Base-by-base conservation (phyloP, 2,888 invertebrate genomes). In the Caenorhabditis sp. region DNA sequence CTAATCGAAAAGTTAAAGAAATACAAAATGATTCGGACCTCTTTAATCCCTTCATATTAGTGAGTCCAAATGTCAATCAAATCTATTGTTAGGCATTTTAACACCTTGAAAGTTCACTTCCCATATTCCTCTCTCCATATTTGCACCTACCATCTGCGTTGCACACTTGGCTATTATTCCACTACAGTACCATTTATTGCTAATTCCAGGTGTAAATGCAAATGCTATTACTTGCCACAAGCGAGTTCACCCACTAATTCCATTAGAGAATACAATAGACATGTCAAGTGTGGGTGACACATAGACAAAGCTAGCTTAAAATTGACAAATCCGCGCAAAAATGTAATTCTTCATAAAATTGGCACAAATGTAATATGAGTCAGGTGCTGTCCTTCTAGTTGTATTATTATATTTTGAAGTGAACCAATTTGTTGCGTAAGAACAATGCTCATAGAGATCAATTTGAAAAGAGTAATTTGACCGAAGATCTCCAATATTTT, bases 221-320 rank as follows among this genome's bases (percentile, higher is more conserved):
- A 43, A 43, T 43, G 43, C 43, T 3, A 14, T 43, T 10, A 3
- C 3, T 43, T 43, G 43, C 43, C 43, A 43, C 6, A 43, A 43
- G 43, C 43, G 14, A 14, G 43, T 43, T 43, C 6, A 43, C 14
- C 43, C 3, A 43, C 14, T 43, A 43, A 43, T 43, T 43, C 24
- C 21, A 53, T 53, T 26, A 26, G 24, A 55, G 8, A 23, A 24
- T 5, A 55, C 55, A 55, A 55, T 55, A 55, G 55, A 55, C 55
- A 55, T 26, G 55, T 55, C 55, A 55, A 55, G 55, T 55, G 26
- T 55, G 55, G 17, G 2, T 24, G 6, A 23, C 23, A 5, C 12
- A 3, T 3, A 14, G 5, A 43, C 17, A 12, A 17, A 43, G 14
- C 36, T 36, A 36, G 5, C 17, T 43, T 14, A 10, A 17, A 43